phyloP scores from a whole-genome alignment of 2,888 invertebrate genomes.

The Leptinotarsa tumamoca region DNA sequence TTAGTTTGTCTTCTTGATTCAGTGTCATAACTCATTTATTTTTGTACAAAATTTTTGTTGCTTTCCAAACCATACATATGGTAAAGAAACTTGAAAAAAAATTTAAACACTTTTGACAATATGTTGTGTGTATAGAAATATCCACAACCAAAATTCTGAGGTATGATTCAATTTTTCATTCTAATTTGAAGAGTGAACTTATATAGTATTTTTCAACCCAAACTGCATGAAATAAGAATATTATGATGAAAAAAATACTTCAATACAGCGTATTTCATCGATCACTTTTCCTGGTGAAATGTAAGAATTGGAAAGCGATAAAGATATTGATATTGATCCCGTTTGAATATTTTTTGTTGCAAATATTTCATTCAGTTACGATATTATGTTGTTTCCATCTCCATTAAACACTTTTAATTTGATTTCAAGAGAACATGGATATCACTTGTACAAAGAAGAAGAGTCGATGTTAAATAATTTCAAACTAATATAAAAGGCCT shows the following conservation, averaged over 20 bases:
- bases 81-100: no score
- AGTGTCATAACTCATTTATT: constrained; percentile 5
- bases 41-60: neutral
- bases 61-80: neutral
- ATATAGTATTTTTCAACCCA: no score
- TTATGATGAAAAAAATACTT: no score
- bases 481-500: constrained; percentile 30
- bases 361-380: neutral
- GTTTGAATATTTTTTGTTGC: neutral
- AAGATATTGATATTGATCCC: neutral
- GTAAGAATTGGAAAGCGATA: neutral
- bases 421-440: constrained; percentile 30
- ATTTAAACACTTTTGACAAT: no score
- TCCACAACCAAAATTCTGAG: no score
- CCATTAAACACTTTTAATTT: constrained; percentile 23
- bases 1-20: neutral
- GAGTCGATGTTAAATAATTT: constrained; percentile 34
- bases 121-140: no score
- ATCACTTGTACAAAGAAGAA: constrained; percentile 34
- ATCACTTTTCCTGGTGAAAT: neutral
- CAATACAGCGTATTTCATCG: no score
- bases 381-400: constrained; percentile 19
- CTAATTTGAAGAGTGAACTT: no score
- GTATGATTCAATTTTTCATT: no score
- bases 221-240: no score